Evolutionary conservation across 1,140 invertebrate genomes (phyloP), one percentile per base, ranked within the genome.

Genomic region (Anadara kagoshimensis): DNA sequence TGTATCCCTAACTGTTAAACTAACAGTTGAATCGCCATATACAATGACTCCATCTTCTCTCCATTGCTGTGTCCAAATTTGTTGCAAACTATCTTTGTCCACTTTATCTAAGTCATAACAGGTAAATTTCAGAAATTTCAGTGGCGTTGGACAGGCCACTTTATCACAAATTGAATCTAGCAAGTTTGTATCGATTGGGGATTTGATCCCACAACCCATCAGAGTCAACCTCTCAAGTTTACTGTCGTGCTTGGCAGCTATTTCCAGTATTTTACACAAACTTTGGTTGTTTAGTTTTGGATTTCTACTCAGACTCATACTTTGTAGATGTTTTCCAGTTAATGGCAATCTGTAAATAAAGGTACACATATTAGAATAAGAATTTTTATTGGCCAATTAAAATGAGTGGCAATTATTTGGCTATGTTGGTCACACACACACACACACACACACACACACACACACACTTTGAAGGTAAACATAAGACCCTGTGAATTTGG

Each of bases 151-250:
- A 36, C 41, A 43, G 4, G 56, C 18, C 16, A 84, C 64, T 47
- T 80, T 80, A 14, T 79, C 71, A 45, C 67, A 73, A 2, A 84
- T 36, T 12, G 74, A 43, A 61, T 80, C 78, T 8, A 82, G 45
- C 8, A 84, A 80, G 43, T 68, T 29, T 0, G 78, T 63, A 36
- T 73, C 65, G 8, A 84, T 54, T 0, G 82, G 82, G 18, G 78
- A 78, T 5, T n/a, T 65, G 11, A 80, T 43, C 18, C 69, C 71
- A 67, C 80, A 80, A 1, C 69, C 73, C 47, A 59, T 43, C 10
- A 69, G 69, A 12, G 20, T 51, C 0, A 82, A 11, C 24, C 69
- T 16, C n/a, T 79, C 78, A 14, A 84, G 71, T 5, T 44, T 43
- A 22, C 72, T 73, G 49, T 69, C 54, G 14, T 74, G 26, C 10